phyloP scores from a whole-genome alignment of 2,797 vertebrate genomes.

The Ambastaia sidthimunki region DNA sequence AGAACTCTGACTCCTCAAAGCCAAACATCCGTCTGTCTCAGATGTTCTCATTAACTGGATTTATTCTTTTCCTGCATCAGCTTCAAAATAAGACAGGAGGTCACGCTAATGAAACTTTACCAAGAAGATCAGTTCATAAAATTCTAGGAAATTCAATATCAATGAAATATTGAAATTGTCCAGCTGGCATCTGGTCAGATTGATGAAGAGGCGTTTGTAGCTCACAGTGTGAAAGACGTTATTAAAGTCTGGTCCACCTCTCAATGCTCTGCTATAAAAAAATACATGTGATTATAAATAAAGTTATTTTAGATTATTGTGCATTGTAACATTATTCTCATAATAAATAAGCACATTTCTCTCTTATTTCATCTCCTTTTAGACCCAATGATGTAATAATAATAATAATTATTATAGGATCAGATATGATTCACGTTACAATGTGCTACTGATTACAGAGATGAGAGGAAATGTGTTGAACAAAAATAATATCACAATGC shows the following conservation, averaged over 20 bases:
- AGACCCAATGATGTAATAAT: no score
- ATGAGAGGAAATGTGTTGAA: background rate
- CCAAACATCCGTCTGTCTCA: constrained; percentile 2
- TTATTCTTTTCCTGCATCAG: constrained; percentile 26
- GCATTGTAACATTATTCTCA: no score
- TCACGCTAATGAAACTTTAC: constrained; percentile 41
- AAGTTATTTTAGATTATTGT: no score
- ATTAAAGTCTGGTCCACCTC: background rate
- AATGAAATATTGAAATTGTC: background rate
- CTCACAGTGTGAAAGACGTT: background rate
- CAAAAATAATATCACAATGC: background rate
- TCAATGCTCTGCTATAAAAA: no score
- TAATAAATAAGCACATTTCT: no score
- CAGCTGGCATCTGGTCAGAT: no score
- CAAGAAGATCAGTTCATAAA: constrained; percentile 8
- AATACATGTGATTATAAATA: background rate
- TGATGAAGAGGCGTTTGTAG: background rate
- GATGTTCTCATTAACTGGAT: constrained; percentile 34
- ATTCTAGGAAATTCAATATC: background rate
- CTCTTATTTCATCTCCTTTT: no score
- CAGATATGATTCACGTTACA: no score
- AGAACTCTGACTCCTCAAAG: constrained; percentile 45
- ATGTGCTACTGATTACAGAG: no score
- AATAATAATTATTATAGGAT: no score
- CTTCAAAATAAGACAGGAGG: constrained; percentile 6